Evolutionary conservation across 2,113 vertebrate species (phyloP).

Genomic region (Lethenteron reissneri): DNA sequence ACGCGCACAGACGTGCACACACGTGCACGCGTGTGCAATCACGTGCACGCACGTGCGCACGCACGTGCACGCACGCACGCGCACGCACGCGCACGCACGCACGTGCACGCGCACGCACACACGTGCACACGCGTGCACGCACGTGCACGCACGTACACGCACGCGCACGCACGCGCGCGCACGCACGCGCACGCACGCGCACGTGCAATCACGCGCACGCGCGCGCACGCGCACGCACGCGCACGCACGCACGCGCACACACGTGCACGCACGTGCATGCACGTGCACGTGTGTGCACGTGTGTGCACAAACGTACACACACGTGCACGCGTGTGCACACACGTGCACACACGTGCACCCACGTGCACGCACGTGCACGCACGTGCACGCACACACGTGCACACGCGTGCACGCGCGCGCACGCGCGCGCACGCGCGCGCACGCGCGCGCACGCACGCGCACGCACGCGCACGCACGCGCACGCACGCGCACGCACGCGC

Average conservation of each 20-base stretch:
- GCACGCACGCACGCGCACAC: not conserved
- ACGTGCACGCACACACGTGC: not conserved
- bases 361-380: not conserved
- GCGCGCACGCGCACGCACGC: not conserved
- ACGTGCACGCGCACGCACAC: not conserved
- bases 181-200: not conserved
- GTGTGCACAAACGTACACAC: too few species aligned
- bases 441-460: not conserved
- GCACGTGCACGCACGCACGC: not conserved
- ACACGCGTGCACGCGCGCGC: not conserved
- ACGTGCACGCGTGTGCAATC: too few species aligned
- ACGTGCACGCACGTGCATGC: not conserved
- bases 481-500: not conserved
- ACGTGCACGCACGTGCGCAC: too few species aligned
- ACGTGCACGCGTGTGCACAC: not conserved
- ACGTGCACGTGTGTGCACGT: too few species aligned
- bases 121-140: not conserved
- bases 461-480: not conserved
- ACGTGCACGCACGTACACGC: too few species aligned
- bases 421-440: not conserved
- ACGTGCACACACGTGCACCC: not conserved
- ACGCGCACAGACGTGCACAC: too few species aligned
- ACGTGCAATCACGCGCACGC: not conserved
- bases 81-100: not conserved
- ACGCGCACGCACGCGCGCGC: not conserved